Base-by-base conservation (phyloP, 2,113 vertebrate species). In the Heterotis niloticus region DNA sequence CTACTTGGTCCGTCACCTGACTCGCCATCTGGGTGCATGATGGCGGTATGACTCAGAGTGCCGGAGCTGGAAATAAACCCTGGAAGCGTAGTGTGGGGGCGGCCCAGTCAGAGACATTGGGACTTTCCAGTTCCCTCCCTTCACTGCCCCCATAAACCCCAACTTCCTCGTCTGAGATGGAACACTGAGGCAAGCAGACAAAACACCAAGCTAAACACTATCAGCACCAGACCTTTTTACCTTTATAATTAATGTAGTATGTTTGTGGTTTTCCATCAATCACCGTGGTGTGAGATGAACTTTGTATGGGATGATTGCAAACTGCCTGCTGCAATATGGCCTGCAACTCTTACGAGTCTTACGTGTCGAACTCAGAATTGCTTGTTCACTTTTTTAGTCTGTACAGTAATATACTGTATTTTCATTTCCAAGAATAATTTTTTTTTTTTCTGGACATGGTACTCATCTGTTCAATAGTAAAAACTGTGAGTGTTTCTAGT, bases 61-160 rank as follows among this genome's bases (percentile, higher is more conserved):
- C 26, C 51, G 70, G 62, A 23, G 78, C 80, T 86, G 77, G 81
- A 85, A 81, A 85, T 75, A 79, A 70, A 70, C 64, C 67, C 34
- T 56, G 73, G 60, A 62, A 83, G 81, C 72, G 80, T 82, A 82
- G 82, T 73, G 64, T 74, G 66, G 59, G 79, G 84, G 84, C 81
- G 85, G 85, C 81, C 16, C 18, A n/a, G 76, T 79, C 78, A 83
- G 82, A 71, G 80, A 79, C 28, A n/a, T 5, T 65, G 92, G 92
- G 91, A 90, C 88, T 91, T 92, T 92, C 90, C 91, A 90, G 82
- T 80, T 81, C 79, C 65, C 54, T 67, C 66, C 65, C 57, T 79
- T 69, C 52, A n/a, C 71, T 52, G 17, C 70, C 59, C 26, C 29
- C 59, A 59, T 69, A 77, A 77, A 78, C 64, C 76, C 76, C 65